A percentile compares a stretch with the other conserved stretches of the same genome.
Conservation (phyloP, 2,113 vertebrate genomes). For the Xiphophorus maculatus region DNA sequence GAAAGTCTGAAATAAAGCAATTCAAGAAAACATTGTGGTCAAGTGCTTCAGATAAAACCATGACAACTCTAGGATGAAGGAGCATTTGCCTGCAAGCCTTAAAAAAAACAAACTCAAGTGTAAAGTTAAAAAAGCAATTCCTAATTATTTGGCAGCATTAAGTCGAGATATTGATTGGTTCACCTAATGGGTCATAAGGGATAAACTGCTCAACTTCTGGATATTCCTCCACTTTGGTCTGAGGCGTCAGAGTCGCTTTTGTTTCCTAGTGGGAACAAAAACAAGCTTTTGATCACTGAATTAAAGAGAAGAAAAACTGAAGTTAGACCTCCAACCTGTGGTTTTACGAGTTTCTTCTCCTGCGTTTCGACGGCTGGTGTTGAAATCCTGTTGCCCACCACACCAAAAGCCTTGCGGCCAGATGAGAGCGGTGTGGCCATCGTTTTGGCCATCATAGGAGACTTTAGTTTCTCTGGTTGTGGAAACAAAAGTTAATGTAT, state of each 20-base stretch:
- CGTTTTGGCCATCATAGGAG: conserved; percentile 43
- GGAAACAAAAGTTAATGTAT: neutral
- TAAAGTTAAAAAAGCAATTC: neutral
- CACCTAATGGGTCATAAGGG: conserved; percentile 73
- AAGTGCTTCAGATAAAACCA: too few species aligned
- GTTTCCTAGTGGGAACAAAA: conserved; percentile 48
- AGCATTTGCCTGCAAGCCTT: too few species aligned
- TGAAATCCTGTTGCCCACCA: conserved; percentile 48
- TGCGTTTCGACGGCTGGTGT: conserved; percentile 42
- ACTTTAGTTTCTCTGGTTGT: conserved; percentile 58
- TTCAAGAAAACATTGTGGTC: neutral
- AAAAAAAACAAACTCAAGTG: neutral
- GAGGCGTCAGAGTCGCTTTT: conserved; percentile 32
- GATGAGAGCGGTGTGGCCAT: conserved; percentile 47
- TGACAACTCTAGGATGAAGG: neutral
- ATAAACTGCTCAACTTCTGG: conserved; percentile 68
- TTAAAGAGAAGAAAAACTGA: neutral
- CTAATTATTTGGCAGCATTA: neutral
- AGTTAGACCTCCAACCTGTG: conserved; percentile 46
- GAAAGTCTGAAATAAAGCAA: conserved; percentile 56
- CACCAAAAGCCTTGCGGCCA: conserved; percentile 66
- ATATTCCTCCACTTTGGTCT: conserved; percentile 54
- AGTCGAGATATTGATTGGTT: neutral
- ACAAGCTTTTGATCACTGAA: neutral
- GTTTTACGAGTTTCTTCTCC: conserved; percentile 54